A percentile compares a stretch with the other conserved stretches of the same genome.
These are phyloP conservation scores for Pachyrhynchus sulphureomaculatus DNA, from an alignment of 1,140 invertebrate species.

Conservation along the genomic window DNA sequence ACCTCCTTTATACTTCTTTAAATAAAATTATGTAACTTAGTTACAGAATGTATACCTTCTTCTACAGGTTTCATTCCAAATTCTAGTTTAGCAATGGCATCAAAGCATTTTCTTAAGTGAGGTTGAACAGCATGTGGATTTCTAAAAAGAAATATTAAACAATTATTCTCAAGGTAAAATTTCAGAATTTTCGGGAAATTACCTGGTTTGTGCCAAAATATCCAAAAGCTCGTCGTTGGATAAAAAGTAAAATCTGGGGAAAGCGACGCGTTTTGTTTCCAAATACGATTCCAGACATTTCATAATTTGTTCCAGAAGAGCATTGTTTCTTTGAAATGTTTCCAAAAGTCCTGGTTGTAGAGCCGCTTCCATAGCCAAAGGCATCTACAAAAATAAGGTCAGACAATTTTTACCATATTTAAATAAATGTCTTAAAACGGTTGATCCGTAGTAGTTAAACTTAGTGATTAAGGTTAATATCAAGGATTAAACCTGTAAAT, in stretches of 20 bases:
- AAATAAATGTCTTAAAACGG: no score
- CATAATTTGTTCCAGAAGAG: conserved; percentile 76
- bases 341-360: conserved; percentile 68
- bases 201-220: conserved; percentile 77
- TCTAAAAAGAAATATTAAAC: conserved; percentile 54
- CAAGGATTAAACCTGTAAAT: no score
- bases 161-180: no score
- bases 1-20: no score
- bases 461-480: no score
- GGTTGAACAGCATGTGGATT: conserved; percentile 87
- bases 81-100: conserved; percentile 77
- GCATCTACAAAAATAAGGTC: conserved; percentile 54
- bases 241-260: conserved; percentile 90
- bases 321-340: conserved; percentile 72
- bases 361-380: conserved; percentile 69
- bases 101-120: conserved; percentile 87
- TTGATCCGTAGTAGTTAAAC: no score
- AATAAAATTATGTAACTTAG: no score
- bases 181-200: no score
- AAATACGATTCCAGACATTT: conserved; percentile 80
- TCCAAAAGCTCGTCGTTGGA: conserved; percentile 93
- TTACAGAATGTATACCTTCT: no score
- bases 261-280: conserved; percentile 87
- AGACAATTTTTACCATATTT: no score
- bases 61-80: conserved; percentile 65